Percentiles rank a stretch among this genome's conserved stretches.
These are phyloP conservation scores for Leptarthrus brevirostris DNA, from an alignment of 2,888 invertebrate species.

Conservation along the genomic window DNA sequence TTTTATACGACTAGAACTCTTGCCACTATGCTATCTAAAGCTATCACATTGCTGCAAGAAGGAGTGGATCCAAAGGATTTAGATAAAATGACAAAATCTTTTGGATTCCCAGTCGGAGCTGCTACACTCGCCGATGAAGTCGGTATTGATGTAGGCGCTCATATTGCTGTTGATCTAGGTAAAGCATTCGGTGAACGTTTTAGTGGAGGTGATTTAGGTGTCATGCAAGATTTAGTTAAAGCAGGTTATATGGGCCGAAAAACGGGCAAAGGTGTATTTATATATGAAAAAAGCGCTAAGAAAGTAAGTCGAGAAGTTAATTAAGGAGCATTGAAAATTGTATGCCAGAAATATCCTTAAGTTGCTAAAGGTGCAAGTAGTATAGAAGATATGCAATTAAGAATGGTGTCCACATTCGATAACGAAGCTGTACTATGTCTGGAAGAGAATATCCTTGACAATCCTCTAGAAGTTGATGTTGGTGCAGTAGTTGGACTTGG, in stretches of 20 bases:
- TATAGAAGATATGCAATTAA: constrained; percentile 88
- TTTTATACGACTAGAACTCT: constrained; percentile 98
- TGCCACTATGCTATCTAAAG: constrained; percentile 92
- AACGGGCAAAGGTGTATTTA: constrained; percentile 92
- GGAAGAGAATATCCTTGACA: constrained; percentile 94
- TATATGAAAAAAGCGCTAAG: constrained; percentile 79
- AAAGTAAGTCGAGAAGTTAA: constrained; percentile 84
- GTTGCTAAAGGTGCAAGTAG: constrained; percentile 82
- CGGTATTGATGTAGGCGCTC: constrained; percentile 92
- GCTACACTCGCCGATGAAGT: constrained; percentile 98
- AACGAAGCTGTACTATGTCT: constrained; percentile 97
- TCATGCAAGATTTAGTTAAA: constrained; percentile 89
- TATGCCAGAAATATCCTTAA: constrained; percentile 83
- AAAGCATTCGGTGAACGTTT: constrained; percentile 90
- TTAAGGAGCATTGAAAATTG: constrained; percentile 77
- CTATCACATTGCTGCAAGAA: constrained; percentile 79
- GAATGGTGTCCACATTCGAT: constrained; percentile 93
- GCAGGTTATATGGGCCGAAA: constrained; percentile 94
- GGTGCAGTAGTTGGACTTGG: constrained; percentile 99
- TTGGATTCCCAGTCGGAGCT: constrained; percentile 98
- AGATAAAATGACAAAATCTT: constrained; percentile 85
- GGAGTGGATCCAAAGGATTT: constrained; percentile 91
- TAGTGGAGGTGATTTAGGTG: constrained; percentile 81
- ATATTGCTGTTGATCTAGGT: constrained; percentile 90
- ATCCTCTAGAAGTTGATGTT: constrained; percentile 96